A percentile compares a stretch with the other conserved stretches of the same genome.
Evolutionary conservation across 2,113 vertebrate genomes (phyloP).

Genomic region (Ailuropoda melanoleuca): DNA sequence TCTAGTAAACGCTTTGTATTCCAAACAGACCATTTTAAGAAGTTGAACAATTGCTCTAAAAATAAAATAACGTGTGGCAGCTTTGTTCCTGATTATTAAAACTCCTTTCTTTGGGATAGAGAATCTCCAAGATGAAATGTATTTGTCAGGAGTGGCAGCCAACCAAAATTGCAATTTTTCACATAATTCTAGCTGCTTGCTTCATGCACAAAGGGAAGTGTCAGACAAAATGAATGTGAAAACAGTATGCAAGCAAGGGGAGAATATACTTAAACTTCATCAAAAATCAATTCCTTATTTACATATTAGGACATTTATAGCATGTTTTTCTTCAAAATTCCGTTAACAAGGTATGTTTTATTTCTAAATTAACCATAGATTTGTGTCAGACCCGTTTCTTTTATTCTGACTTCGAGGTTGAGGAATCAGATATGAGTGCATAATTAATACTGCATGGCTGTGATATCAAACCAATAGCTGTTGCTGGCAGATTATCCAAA

Average conservation of each 20-base stretch:
- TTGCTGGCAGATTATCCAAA: neutral
- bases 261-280: neutral
- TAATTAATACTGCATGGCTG: neutral
- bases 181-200: neutral
- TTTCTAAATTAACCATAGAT: neutral
- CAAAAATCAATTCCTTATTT: neutral
- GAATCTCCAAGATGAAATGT: neutral
- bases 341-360: neutral
- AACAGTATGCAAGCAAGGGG: neutral
- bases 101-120: neutral
- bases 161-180: neutral
- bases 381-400: neutral
- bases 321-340: constrained; percentile 13
- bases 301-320: neutral
- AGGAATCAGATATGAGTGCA: neutral
- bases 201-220: neutral
- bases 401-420: neutral
- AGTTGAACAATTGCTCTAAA: neutral
- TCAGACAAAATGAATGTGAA: neutral
- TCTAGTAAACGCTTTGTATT: neutral
- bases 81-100: neutral
- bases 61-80: neutral
- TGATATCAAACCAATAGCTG: neutral
- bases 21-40: neutral
- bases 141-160: neutral